Conservation (phyloP, 2,888 invertebrate species). For the Cephus spinipes region DNA sequence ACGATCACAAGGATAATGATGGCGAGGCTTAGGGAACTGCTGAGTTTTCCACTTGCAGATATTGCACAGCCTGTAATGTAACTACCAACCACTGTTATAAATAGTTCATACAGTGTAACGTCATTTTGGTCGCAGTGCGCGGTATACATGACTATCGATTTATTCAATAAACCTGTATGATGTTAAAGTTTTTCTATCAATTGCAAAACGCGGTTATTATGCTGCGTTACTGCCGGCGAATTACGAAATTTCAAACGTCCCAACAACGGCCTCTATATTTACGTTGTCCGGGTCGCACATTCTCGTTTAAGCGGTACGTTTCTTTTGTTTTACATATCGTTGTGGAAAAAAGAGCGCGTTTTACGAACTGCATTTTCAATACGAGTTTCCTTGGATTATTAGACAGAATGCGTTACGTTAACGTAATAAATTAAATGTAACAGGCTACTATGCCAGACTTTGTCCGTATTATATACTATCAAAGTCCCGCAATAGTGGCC, state of each 20-base stretch:
- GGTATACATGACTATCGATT: conserved; percentile 24
- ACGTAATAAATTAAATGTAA: not conserved
- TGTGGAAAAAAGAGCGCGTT: not conserved
- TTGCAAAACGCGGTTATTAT: not conserved
- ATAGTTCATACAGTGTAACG: not conserved
- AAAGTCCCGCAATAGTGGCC: conserved; percentile 37
- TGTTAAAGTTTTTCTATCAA: not conserved
- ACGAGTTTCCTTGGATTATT: not conserved
- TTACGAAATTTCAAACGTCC: not conserved
- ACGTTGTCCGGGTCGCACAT: not conserved
- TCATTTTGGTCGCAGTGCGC: not conserved
- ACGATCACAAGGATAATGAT: not conserved
- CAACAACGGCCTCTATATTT: not conserved
- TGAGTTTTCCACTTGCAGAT: not conserved
- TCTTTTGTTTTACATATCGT: not conserved
- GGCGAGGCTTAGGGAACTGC: not conserved
- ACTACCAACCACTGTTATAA: not conserved
- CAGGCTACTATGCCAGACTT: conserved; percentile 1
- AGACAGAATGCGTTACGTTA: not conserved
- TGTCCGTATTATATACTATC: conserved; percentile 29
- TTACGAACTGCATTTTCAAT: not conserved
- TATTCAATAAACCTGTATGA: conserved; percentile 12
- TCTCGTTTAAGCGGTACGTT: not conserved
- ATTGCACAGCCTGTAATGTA: not conserved
- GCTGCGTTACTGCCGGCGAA: not conserved